These are phyloP conservation scores for Shargacucullia verbasci DNA, from an alignment of 2,888 invertebrate species.

Conservation along the genomic window DNA sequence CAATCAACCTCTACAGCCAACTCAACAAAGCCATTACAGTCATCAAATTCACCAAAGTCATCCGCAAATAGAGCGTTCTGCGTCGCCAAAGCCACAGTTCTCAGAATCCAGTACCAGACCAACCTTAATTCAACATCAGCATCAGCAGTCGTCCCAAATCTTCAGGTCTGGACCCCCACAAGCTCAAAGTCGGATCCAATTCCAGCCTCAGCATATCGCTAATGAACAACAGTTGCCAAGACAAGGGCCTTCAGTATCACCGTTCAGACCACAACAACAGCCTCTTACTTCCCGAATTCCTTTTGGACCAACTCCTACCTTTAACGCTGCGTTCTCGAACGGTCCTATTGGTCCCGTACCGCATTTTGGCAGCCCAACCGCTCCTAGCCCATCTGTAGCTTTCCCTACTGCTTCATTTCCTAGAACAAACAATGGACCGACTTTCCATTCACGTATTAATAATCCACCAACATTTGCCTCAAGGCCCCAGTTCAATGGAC, in stretches of 20 bases:
- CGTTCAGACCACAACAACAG: constrained; percentile 75
- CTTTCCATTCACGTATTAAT: constrained; percentile 73
- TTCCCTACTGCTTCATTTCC: constrained; percentile 74
- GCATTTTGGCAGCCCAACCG: constrained; percentile 74
- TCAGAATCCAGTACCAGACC: constrained; percentile 68
- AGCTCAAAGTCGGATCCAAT: constrained; percentile 84
- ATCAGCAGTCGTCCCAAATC: constrained; percentile 55
- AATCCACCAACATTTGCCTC: constrained; percentile 71
- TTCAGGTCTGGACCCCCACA: constrained; percentile 74
- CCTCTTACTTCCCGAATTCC: constrained; percentile 71
- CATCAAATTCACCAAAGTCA: constrained; percentile 54
- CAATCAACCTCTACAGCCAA: constrained; percentile 72
- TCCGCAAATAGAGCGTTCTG: constrained; percentile 72
- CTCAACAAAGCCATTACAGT: constrained; percentile 31
- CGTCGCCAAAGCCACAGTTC: constrained; percentile 69
- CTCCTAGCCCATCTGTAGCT: constrained; percentile 71
- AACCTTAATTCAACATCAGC: constrained; percentile 61
- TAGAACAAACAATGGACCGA: constrained; percentile 72
- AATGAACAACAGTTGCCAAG: constrained; percentile 83
- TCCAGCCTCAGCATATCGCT: constrained; percentile 79
- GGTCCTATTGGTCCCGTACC: constrained; percentile 70
- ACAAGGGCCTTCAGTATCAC: constrained; percentile 78
- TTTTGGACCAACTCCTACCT: constrained; percentile 73
- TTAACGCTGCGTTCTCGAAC: constrained; percentile 72
- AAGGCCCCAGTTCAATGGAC: constrained; percentile 80